Percentiles rank a stretch among this genome's conserved stretches.
Conservation (phyloP, 1,140 invertebrate genomes). For the Latrodectus geometricus region DNA sequence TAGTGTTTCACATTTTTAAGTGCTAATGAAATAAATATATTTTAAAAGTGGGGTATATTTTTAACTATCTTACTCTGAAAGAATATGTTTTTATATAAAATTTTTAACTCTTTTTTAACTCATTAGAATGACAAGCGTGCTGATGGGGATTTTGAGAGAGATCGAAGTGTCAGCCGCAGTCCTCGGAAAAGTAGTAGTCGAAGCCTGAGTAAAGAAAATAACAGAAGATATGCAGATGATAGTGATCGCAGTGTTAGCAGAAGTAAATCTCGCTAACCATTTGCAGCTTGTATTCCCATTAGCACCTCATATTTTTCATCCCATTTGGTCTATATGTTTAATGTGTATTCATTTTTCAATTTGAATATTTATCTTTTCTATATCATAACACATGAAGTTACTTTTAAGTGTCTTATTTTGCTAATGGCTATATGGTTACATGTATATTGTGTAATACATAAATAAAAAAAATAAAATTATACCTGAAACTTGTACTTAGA, state of each 20-base stretch:
- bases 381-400: neutral
- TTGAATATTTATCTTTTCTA: neutral
- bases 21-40: too few relatives aligned
- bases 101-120: neutral
- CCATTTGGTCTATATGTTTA: neutral
- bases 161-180: conserved; percentile 36
- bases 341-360: neutral
- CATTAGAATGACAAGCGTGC: conserved; percentile 29
- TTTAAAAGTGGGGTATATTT: too few relatives aligned
- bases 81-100: neutral
- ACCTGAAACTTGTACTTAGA: too few relatives aligned
- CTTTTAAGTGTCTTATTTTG: too few relatives aligned
- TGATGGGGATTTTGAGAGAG: conserved; percentile 7
- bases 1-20: too few relatives aligned
- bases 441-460: too few relatives aligned
- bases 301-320: neutral
- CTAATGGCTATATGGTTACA: too few relatives aligned
- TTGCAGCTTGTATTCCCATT: too few relatives aligned
- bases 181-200: conserved; percentile 45
- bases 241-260: conserved; percentile 44
- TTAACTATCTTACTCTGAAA: too few relatives aligned
- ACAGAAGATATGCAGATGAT: conserved; percentile 16
- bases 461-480: too few relatives aligned
- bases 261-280: conserved; percentile 49
- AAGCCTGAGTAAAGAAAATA: conserved; percentile 45